Percentiles rank a stretch among this genome's conserved stretches.
Evolutionary conservation across 2,888 invertebrate genomes (phyloP).

Genomic region (Clunio marinus): DNA sequence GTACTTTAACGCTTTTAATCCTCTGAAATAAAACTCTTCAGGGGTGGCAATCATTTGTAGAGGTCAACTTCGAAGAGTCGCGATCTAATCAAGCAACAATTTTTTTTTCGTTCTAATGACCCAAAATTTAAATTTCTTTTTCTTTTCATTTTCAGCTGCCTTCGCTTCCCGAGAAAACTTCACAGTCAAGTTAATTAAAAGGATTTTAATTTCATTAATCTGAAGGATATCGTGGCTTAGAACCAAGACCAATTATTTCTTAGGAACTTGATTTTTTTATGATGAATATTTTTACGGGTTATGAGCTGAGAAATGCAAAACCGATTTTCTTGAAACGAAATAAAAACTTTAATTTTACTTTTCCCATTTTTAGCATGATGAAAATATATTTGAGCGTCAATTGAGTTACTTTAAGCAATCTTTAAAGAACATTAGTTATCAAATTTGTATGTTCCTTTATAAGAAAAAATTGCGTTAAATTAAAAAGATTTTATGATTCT

Average conservation of each 20-base stretch:
- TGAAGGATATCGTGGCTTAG: neutral
- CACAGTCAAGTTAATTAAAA: conserved; percentile 37
- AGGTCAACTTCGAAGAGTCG: neutral
- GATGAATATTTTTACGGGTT: no score
- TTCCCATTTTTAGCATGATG: no score
- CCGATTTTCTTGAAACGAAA: no score
- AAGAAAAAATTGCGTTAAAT: no score
- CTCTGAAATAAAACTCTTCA: neutral
- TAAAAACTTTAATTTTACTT: no score
- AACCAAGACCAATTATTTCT: conserved; percentile 34
- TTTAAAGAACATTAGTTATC: no score
- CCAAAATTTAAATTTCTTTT: neutral
- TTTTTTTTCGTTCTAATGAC: conserved; percentile 13
- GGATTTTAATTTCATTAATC: conserved; percentile 38
- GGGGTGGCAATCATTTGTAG: neutral
- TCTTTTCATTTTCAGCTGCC: neutral
- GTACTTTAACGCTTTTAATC: neutral
- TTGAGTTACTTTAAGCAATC: no score
- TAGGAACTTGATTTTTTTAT: no score
- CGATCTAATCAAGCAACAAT: conserved; percentile 30
- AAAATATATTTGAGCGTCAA: no score
- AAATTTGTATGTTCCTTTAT: no score
- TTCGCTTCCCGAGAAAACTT: conserved; percentile 8
- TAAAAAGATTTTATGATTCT: conserved; percentile 8
- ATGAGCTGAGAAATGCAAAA: no score